Evolutionary conservation across 2,113 vertebrate species (phyloP).

Genomic region (Guaruba guarouba): DNA sequence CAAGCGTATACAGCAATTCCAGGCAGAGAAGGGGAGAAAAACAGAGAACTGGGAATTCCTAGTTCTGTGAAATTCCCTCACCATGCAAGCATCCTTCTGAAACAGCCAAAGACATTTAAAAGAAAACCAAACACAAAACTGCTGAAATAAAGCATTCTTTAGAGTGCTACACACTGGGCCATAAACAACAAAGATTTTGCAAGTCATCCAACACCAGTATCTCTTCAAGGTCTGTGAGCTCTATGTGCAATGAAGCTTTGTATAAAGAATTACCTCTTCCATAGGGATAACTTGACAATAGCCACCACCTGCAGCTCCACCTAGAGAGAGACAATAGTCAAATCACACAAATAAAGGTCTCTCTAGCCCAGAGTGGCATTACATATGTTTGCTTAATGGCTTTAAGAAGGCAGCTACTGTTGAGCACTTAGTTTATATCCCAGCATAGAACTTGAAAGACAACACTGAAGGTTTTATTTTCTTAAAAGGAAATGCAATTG

Average conservation of each 20-base stretch:
- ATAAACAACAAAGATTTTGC: not conserved
- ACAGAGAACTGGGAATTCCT: not conserved
- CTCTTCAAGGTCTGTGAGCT: not conserved
- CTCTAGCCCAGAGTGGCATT: not conserved
- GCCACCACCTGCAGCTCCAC: constrained; percentile 96
- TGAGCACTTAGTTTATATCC: not conserved
- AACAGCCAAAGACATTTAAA: not conserved
- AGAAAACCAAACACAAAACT: not conserved
- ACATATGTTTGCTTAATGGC: not conserved
- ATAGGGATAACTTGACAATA: constrained; percentile 98
- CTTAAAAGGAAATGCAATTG: not conserved
- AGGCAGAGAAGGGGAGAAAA: not conserved
- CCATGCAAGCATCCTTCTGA: not conserved
- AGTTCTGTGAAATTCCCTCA: not conserved
- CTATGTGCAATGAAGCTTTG: not conserved
- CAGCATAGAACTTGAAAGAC: not conserved
- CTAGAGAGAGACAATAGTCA: constrained; percentile 71
- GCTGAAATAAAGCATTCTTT: not conserved
- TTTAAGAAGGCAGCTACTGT: not conserved
- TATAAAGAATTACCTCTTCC: constrained; percentile 88
- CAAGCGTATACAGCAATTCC: not conserved
- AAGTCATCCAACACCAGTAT: not conserved
- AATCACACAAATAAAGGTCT: not conserved
- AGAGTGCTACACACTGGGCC: not conserved
- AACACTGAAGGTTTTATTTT: not conserved